Evolutionary conservation across 2,797 vertebrate species (phyloP).

Genomic region (Pangasius mekongensis): DNA sequence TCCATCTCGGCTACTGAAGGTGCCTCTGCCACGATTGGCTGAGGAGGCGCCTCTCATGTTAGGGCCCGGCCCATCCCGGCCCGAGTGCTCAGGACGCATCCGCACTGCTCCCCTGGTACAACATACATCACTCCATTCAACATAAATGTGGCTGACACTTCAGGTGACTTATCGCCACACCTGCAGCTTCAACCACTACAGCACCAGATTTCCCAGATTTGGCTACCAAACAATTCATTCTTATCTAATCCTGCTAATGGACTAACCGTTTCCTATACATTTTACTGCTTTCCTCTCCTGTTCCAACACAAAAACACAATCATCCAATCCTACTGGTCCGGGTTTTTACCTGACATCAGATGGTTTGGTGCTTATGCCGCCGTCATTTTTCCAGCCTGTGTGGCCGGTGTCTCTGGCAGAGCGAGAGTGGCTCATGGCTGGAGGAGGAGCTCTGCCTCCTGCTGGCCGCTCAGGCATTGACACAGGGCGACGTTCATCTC

Average conservation of each 20-base stretch:
- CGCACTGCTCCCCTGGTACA: slow-evolving; percentile 71
- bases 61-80: slow-evolving; percentile 85
- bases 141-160: background rate
- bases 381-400: slow-evolving; percentile 87
- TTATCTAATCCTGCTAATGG: too few relatives aligned
- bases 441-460: slow-evolving; percentile 69
- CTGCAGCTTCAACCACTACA: background rate
- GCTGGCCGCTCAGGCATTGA: slow-evolving; percentile 83
- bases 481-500: slow-evolving; percentile 83
- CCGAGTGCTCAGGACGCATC: slow-evolving; percentile 85
- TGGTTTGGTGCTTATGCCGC: slow-evolving; percentile 81
- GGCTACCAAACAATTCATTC: background rate
- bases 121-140: background rate
- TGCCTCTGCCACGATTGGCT: slow-evolving; percentile 80
- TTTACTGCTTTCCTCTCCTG: background rate
- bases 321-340: background rate
- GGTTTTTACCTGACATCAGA: slow-evolving; percentile 85
- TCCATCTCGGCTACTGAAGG: slow-evolving; percentile 83
- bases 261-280: background rate
- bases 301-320: background rate
- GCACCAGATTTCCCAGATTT: background rate
- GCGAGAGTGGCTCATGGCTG: slow-evolving; percentile 81
- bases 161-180: background rate
- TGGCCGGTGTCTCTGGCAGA: slow-evolving; percentile 84
- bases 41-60: slow-evolving; percentile 82